Evolutionary conservation across 2,888 invertebrate genomes (phyloP).

Genomic region (Therioaphis trifolii): DNA sequence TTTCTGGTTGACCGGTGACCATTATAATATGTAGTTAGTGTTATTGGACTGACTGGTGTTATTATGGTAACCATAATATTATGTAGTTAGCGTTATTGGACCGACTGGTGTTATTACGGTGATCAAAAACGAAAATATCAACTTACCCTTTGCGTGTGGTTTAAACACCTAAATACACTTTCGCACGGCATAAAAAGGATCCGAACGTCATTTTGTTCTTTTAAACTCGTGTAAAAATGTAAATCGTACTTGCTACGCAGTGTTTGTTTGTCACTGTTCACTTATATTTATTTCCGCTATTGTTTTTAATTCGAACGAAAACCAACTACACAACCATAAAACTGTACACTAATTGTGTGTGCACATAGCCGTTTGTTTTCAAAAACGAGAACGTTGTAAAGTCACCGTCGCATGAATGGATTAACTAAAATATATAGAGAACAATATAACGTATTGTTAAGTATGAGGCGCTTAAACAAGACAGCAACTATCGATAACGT

Average conservation of each 20-base stretch:
- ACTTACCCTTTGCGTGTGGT: slow-evolving; percentile 19
- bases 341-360: not conserved
- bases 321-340: not conserved
- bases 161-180: not conserved
- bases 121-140: slow-evolving; percentile 32
- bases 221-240: not conserved
- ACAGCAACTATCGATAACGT: no score
- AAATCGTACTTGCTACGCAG: no score
- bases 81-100: no score
- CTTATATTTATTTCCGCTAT: not conserved
- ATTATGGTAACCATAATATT: no score
- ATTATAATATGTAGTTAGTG: not conserved
- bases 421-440: no score
- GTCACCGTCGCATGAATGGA: not conserved
- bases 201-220: slow-evolving; percentile 2
- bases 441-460: no score
- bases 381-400: not conserved
- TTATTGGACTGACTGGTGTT: not conserved
- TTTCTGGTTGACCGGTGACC: not conserved
- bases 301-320: slow-evolving; percentile 1
- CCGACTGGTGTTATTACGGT: no score
- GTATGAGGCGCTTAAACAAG: no score
- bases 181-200: not conserved
- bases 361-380: not conserved
- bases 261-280: not conserved